Conservation (phyloP, 2,888 invertebrate species). For the Argynnis bischoffii region DNA sequence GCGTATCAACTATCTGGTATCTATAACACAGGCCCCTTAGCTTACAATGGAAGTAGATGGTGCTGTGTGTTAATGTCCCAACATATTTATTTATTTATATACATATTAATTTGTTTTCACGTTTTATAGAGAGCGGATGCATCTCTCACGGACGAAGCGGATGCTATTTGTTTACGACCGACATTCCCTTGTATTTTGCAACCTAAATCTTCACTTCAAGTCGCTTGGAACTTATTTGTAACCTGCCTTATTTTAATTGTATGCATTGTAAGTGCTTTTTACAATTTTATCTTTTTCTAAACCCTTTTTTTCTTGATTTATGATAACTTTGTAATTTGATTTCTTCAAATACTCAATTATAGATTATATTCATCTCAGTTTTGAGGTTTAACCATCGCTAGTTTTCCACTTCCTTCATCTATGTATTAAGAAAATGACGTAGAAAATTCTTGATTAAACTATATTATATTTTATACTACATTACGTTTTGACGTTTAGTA, state of each 20-base stretch:
- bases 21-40: too few relatives aligned
- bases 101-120: neutral
- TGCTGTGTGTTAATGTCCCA: too few relatives aligned
- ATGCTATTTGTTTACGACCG: conserved; percentile 66
- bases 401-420: too few relatives aligned
- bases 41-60: too few relatives aligned
- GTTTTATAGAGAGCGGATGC: conserved; percentile 55
- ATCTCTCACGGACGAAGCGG: conserved; percentile 61
- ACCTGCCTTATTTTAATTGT: conserved; percentile 54
- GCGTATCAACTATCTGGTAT: too few relatives aligned
- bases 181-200: conserved; percentile 72
- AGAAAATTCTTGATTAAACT: neutral
- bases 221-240: conserved; percentile 59
- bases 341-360: too few relatives aligned
- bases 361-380: too few relatives aligned
- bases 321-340: neutral
- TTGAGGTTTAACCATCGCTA: too few relatives aligned
- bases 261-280: conserved; percentile 56
- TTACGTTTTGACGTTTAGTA: too few relatives aligned
- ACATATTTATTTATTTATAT: too few relatives aligned
- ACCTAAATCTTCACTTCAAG: conserved; percentile 61
- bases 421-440: too few relatives aligned
- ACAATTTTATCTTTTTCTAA: neutral
- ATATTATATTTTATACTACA: neutral
- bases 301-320: neutral